A percentile compares a stretch with the other conserved stretches of the same genome.
Conservation (phyloP, 2,888 invertebrate genomes). For the Monoplex corrugatus region DNA sequence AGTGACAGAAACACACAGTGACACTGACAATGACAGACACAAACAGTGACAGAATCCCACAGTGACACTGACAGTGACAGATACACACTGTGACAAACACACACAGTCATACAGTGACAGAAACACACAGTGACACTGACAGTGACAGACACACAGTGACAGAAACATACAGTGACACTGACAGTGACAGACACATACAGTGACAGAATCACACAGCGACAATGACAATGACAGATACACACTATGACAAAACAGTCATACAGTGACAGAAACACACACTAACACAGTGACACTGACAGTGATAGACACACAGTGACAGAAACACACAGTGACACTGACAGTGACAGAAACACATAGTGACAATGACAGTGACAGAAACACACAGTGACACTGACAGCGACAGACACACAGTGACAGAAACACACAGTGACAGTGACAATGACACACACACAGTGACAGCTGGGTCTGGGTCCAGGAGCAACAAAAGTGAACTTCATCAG, state of each 20-base stretch:
- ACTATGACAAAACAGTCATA: neutral
- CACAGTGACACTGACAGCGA: no score
- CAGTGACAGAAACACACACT: neutral
- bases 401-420: neutral
- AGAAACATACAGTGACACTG: no score
- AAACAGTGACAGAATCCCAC: no score
- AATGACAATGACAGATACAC: no score
- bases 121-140: no score
- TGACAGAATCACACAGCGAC: neutral
- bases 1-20: neutral
- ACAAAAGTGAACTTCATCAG: no score
- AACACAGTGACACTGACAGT: neutral
- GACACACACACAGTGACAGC: no score
- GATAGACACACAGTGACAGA: neutral
- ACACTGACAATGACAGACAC: no score
- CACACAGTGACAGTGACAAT: neutral
- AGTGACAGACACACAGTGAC: neutral
- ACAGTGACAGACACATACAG: neutral
- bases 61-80: no score
- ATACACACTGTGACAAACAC: no score
- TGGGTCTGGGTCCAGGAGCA: no score
- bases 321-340: neutral
- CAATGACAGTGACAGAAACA: neutral
- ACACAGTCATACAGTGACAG: no score
- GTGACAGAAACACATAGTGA: neutral